Base-by-base conservation (phyloP, 1,140 invertebrate genomes). In the Dendroctonus ponderosae region DNA sequence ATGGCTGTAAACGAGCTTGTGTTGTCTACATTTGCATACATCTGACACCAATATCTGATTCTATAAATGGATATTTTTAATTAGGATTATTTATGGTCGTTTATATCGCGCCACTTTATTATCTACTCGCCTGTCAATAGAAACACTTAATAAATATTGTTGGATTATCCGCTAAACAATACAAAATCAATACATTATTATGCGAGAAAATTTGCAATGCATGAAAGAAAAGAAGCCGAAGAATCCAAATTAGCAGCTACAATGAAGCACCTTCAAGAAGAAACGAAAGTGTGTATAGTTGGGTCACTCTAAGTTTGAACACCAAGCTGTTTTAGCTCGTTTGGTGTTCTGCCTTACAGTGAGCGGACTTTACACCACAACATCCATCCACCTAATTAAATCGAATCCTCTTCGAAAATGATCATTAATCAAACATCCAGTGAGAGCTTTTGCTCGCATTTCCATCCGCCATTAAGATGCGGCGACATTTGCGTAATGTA, bases 291-390 rank as follows among this genome's bases (percentile, higher is more conserved):
- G 76, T 76, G 77, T 78, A 75, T 76, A 74, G 82, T 80, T 85
- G 80, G 82, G 78, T 82, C 89, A 90, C 89, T 90, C 85, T 90
- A 90, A 91, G 89, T 88, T 90, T 85, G 88, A 89, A 89, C 89
- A 87, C 89, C 88, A 90, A 89, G 88, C 89, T 85, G 81, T 85
- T 82, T 83, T 82, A 76, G 79, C 82, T 78, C 87, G 89, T 86
- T 90, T 91, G 89, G 89, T 91, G 89, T 91, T 91, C 88, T 89
- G 90, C 89, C 89, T 91, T 90, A 90, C 89, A 90, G 89, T 91
- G 89, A 89, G 85, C 82, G 80, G 85, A 83, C 79, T 81, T 76
- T 75, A 82, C 75, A 75, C 71, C 74, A 74, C 76, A 71, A 61
- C 71, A 67, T 68, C 76, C 12, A 66, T 1, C 26, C 26, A 26